Base-by-base conservation (phyloP, 2,888 invertebrate genomes). In the Molanna angustata region DNA sequence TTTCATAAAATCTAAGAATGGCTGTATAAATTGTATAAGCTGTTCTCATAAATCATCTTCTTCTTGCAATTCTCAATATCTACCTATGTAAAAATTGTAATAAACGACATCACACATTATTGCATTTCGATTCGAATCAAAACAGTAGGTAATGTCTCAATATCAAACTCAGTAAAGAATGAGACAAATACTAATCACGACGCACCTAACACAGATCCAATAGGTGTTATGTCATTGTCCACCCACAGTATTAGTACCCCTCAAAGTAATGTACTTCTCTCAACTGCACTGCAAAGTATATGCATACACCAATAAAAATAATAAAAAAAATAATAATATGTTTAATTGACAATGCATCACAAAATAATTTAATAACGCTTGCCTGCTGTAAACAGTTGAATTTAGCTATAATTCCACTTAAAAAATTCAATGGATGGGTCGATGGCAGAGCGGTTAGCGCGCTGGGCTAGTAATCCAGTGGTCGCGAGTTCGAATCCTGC, bases 61-160 rank as follows among this genome's bases (percentile, higher is more conserved):
- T 14, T 35, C 13, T 35, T 13, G 13, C 4, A 13, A 11, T 9
- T 13, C 13, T 13, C 6, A 35, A 13, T 35, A 4, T 35, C n/a
- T n/a, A n/a, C n/a, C n/a, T n/a, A n/a, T 35, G 35, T 35, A 35
- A 35, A n/a, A 11, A n/a, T 35, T 35, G 35, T 35, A n/a, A 35
- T 35, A 35, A 35, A 35, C 9, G 13, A 13, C 35, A 35, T 35
- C 35, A 35, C 14, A 35, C 35, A 14, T n/a, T 35, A 14, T 35
- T 35, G 14, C 35, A 35, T 35, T 35, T 35, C 14, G 35, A 13
- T 9, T n/a, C n/a, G n/a, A n/a, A n/a, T n/a, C n/a, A n/a, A n/a
- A n/a, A n/a, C n/a, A n/a, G n/a, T n/a, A n/a, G n/a, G n/a, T n/a
- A n/a, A n/a, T n/a, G n/a, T n/a, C n/a, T n/a, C n/a, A n/a, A n/a